Evolutionary conservation across 1,140 invertebrate species (phyloP).

Genomic region (Microplitis demolitor): DNA sequence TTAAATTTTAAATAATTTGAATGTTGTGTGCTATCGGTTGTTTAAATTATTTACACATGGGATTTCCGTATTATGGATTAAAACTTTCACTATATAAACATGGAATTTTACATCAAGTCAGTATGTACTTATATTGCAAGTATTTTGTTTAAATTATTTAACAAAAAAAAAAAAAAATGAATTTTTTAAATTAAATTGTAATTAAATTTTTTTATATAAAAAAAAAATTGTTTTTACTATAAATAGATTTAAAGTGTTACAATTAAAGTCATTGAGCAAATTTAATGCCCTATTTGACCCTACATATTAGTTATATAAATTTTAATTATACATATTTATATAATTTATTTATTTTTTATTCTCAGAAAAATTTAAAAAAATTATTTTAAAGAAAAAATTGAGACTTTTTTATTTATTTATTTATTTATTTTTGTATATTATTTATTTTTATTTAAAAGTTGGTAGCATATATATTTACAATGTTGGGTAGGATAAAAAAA

Average conservation of each 20-base stretch:
- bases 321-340: constrained; percentile 2
- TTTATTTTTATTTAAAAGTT: too few relatives aligned
- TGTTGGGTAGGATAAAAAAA: background rate
- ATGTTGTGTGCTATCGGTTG: background rate
- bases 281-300: background rate
- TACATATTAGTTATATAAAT: background rate
- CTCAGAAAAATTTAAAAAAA: background rate
- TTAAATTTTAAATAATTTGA: background rate
- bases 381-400: too few relatives aligned
- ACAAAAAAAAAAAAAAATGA: too few relatives aligned
- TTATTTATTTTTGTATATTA: too few relatives aligned
- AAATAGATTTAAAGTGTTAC: too few relatives aligned
- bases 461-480: background rate
- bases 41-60: constrained; percentile 31
- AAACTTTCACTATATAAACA: constrained; percentile 30
- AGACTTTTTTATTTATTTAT: too few relatives aligned
- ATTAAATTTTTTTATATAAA: too few relatives aligned
- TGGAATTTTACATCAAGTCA: constrained; percentile 42
- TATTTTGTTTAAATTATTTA: background rate
- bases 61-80: constrained; percentile 27
- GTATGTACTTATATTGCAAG: constrained; percentile 35
- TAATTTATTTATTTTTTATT: constrained; percentile 1
- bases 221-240: too few relatives aligned
- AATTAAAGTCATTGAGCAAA: background rate
- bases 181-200: too few relatives aligned